phyloP scores from a whole-genome alignment of 2,113 vertebrate species.

The Gavia stellata region DNA sequence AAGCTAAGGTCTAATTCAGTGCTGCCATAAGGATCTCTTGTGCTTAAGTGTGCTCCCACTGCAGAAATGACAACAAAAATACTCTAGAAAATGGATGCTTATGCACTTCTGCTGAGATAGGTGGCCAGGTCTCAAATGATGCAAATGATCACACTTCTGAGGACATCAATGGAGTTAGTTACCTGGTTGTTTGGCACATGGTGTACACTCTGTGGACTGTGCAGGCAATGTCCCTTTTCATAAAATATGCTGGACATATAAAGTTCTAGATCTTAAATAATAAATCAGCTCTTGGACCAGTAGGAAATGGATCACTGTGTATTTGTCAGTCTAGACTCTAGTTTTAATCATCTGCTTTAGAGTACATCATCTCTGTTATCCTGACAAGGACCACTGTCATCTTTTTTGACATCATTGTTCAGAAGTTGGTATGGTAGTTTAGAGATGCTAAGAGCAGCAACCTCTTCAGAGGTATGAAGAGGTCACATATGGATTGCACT shows the following conservation, averaged over 20 bases:
- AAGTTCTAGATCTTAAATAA: background rate
- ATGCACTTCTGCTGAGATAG: background rate
- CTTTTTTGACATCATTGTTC: background rate
- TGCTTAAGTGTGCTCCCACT: background rate
- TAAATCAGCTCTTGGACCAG: background rate
- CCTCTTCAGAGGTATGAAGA: background rate
- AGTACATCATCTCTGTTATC: background rate
- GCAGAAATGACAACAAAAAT: background rate
- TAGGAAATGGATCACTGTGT: background rate
- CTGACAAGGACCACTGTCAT: background rate
- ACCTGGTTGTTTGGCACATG: background rate
- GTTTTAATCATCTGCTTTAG: conserved; percentile 24
- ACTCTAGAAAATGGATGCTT: background rate
- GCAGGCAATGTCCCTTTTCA: background rate
- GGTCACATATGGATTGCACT: background rate
- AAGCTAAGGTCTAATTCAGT: background rate
- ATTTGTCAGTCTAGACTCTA: background rate
- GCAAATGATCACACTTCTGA: background rate
- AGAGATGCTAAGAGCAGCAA: background rate
- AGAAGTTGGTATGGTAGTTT: background rate
- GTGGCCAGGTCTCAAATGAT: background rate
- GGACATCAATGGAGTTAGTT: background rate
- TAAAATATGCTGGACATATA: background rate
- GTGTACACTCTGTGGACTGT: background rate
- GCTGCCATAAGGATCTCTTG: background rate